phyloP scores from a whole-genome alignment of 2,797 vertebrate species.

The Eulemur coronatus region DNA sequence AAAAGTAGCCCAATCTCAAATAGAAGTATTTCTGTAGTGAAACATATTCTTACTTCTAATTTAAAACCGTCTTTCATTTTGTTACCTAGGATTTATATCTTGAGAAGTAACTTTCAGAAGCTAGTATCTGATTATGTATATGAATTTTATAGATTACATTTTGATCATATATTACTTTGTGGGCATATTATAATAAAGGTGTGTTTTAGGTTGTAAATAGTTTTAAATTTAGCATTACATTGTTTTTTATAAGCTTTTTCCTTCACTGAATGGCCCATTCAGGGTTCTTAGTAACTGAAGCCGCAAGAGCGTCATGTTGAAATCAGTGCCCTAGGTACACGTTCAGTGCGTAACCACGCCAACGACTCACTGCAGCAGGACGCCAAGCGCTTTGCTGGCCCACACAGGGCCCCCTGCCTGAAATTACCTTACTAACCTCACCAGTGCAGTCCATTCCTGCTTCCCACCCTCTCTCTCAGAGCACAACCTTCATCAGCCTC shows the following conservation, averaged over 20 bases:
- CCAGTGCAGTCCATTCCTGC: background rate
- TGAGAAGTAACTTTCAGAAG: conserved; percentile 20
- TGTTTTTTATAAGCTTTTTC: background rate
- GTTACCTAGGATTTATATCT: background rate
- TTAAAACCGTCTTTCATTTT: background rate
- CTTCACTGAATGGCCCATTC: background rate
- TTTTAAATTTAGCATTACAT: background rate
- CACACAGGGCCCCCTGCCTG: background rate
- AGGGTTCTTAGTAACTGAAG: background rate
- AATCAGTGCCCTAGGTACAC: background rate
- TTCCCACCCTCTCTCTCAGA: background rate
- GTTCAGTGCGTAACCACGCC: background rate
- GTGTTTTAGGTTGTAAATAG: conserved; percentile 10
- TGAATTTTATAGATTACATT: background rate
- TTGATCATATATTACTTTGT: background rate
- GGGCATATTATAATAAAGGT: background rate
- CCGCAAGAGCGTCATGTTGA: background rate
- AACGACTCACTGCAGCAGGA: background rate
- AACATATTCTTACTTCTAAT: background rate
- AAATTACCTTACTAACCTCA: background rate
- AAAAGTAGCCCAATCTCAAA: background rate
- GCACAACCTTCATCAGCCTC: background rate
- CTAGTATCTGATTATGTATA: background rate
- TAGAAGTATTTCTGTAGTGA: background rate
- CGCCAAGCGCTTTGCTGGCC: background rate